These are phyloP conservation scores for Myiopsitta monachus DNA, from an alignment of 2,113 vertebrate genomes.

Conservation along the genomic window DNA sequence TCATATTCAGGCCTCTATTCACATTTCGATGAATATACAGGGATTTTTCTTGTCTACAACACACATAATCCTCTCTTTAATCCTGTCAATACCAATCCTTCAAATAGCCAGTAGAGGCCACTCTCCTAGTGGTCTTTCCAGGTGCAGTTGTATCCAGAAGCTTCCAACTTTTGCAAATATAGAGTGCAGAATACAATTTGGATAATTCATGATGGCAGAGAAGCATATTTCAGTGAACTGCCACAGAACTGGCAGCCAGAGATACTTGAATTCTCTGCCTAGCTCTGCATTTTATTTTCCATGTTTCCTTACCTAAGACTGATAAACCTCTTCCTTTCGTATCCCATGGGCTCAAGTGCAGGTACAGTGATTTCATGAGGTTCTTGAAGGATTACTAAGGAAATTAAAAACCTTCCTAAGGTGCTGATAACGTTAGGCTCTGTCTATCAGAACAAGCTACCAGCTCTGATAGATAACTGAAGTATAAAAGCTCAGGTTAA, in stretches of 20 bases:
- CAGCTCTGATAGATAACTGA: not conserved
- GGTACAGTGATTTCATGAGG: not conserved
- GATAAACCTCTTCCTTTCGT: conserved; percentile 11
- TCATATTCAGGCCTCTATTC: not conserved
- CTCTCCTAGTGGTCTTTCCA: not conserved
- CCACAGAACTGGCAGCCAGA: not conserved
- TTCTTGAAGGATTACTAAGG: conserved; percentile 1
- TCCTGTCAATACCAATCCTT: not conserved
- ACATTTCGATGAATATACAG: conserved; percentile 16
- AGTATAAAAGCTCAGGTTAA: not conserved
- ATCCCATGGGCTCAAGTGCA: not conserved
- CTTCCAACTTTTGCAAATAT: not conserved
- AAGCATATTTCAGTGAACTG: not conserved
- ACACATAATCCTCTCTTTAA: not conserved
- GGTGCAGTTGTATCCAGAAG: not conserved
- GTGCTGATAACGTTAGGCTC: not conserved
- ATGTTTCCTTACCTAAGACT: not conserved
- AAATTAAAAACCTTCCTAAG: conserved; percentile 27
- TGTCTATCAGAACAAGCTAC: not conserved
- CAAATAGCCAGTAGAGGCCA: not conserved
- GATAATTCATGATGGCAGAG: not conserved
- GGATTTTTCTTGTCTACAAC: conserved; percentile 10
- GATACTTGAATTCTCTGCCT: not conserved
- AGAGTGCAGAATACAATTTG: not conserved
- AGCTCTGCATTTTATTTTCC: not conserved